Evolutionary conservation across 2,888 invertebrate genomes (phyloP).

Genomic region (Rhorus exstirpatorius): DNA sequence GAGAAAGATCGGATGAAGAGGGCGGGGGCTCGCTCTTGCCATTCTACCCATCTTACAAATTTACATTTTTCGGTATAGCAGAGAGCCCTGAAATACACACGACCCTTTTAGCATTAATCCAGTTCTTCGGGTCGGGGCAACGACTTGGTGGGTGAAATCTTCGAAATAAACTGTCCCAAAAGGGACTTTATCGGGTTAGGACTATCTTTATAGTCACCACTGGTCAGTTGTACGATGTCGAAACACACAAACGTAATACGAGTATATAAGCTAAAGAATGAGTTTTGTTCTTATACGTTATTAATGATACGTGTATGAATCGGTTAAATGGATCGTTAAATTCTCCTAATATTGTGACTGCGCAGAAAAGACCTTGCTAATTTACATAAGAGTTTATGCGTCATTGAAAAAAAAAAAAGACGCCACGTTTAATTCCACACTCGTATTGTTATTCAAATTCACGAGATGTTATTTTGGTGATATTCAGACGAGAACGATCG

Average conservation of each 20-base stretch:
- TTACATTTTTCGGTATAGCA: conserved; percentile 66
- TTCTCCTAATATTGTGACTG: conserved; percentile 80
- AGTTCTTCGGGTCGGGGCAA: conserved; percentile 10
- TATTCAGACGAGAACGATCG: conserved; percentile 57
- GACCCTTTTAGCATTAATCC: conserved; percentile 53
- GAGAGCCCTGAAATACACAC: conserved; percentile 29
- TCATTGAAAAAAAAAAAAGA: conserved; percentile 74
- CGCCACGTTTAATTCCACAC: conserved; percentile 74
- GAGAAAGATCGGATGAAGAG: conserved; percentile 37
- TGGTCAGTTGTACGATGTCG: conserved; percentile 2
- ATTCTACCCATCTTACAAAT: conserved; percentile 54
- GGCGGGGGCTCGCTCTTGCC: conserved; percentile 41
- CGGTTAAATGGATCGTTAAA: conserved; percentile 78
- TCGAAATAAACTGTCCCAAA: conserved; percentile 33
- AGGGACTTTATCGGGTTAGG: not conserved
- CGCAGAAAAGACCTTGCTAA: conserved; percentile 70
- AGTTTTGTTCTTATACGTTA: conserved; percentile 35
- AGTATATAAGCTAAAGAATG: not conserved
- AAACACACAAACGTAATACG: not conserved
- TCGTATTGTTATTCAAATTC: conserved; percentile 84
- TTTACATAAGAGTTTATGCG: conserved; percentile 77
- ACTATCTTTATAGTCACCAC: conserved; percentile 4
- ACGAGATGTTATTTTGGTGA: conserved; percentile 59
- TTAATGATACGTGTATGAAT: conserved; percentile 64
- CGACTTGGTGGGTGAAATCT: conserved; percentile 10